Conservation (phyloP, 2,888 invertebrate species). For the Drosophila meridiana region DNA sequence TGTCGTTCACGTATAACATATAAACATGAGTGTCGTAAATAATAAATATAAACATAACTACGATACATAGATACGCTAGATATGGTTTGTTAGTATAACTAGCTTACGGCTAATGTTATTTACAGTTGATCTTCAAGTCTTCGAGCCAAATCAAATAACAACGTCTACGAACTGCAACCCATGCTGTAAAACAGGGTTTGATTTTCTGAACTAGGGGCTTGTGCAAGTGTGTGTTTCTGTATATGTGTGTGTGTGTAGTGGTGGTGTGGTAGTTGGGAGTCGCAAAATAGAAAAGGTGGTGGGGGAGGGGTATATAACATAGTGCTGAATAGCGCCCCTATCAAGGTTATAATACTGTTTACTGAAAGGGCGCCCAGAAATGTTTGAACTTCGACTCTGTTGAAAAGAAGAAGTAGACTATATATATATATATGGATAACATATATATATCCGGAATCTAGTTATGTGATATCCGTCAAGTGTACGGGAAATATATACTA, state of each 20-base stretch:
- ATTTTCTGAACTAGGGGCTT: conserved; percentile 22
- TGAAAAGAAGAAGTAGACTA: conserved; percentile 22
- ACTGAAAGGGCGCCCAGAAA: conserved; percentile 65
- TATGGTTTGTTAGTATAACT: conserved; percentile 61
- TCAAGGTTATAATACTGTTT: conserved; percentile 63
- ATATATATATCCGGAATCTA: conserved; percentile 63
- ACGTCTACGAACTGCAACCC: conserved; percentile 58
- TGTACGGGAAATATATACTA: conserved; percentile 55
- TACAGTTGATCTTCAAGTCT: conserved; percentile 61
- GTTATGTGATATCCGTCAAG: conserved; percentile 69
- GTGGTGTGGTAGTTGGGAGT: conserved; percentile 21
- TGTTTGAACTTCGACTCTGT: conserved; percentile 12
- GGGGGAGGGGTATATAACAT: conserved; percentile 17
- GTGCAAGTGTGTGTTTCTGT: conserved; percentile 23
- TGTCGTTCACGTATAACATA: conserved; percentile 68
- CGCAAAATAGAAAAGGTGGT: conserved; percentile 13
- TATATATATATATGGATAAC: conserved; percentile 23
- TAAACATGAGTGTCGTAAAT: conserved; percentile 54
- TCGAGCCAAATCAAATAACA: conserved; percentile 31
- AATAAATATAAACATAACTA: conserved; percentile 42
- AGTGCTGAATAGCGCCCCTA: conserved; percentile 72
- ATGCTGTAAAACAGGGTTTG: conserved; percentile 55
- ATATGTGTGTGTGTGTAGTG: conserved; percentile 39
- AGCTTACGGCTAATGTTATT: conserved; percentile 68
- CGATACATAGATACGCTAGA: conserved; percentile 19